phyloP scores from a whole-genome alignment of 2,113 vertebrate species.

The Abramis brama region DNA sequence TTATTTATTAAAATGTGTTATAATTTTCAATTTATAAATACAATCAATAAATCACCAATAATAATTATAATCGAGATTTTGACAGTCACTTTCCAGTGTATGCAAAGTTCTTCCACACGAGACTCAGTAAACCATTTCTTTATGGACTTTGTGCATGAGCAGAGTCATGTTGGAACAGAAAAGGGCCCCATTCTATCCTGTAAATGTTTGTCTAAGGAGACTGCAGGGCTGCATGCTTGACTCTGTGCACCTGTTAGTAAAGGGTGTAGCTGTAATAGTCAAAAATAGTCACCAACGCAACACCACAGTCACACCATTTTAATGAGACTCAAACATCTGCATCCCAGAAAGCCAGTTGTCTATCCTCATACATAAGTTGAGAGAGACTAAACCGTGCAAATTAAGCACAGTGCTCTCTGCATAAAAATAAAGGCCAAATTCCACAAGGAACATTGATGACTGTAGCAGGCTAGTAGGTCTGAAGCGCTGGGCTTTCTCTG shows the following conservation, averaged over 20 bases:
- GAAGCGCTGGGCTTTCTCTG: constrained; percentile 35
- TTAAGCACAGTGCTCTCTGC: background rate
- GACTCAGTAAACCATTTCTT: background rate
- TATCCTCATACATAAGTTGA: background rate
- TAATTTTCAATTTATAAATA: no score
- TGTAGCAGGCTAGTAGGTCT: constrained; percentile 37
- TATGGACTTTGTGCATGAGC: background rate
- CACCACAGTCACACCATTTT: constrained; percentile 11
- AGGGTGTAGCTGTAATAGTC: constrained; percentile 13
- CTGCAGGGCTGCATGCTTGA: background rate
- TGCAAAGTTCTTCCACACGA: background rate
- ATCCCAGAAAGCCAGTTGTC: background rate
- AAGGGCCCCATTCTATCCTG: background rate
- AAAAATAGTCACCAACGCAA: background rate
- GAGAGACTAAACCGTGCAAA: background rate
- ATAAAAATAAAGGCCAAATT: constrained; percentile 12
- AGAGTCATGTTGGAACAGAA: background rate
- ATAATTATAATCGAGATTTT: no score
- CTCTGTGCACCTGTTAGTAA: constrained; percentile 24
- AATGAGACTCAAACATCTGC: constrained; percentile 5
- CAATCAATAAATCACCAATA: no score
- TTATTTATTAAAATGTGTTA: background rate
- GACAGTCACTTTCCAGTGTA: background rate
- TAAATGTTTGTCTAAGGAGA: constrained; percentile 14
- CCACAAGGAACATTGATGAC: constrained; percentile 26